Evolutionary conservation across 2,113 vertebrate genomes (phyloP).

Genomic region (Psilopsiagon aymara): DNA sequence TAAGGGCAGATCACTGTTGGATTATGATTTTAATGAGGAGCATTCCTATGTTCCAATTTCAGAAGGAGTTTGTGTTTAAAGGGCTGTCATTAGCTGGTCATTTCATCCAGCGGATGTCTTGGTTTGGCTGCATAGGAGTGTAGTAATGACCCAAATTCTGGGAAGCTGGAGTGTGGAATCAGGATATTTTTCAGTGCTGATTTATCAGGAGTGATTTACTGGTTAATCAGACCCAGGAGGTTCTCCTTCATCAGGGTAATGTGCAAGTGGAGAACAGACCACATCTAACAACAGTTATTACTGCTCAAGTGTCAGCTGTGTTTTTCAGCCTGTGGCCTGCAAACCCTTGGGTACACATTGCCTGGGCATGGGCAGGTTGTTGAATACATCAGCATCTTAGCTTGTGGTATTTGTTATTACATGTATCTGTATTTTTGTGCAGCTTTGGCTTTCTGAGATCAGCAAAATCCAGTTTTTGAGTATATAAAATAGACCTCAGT

Average conservation of each 20-base stretch:
- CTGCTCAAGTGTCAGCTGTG: not conserved
- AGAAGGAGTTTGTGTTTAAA: not conserved
- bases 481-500: not conserved
- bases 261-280: not conserved
- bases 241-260: not conserved
- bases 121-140: not conserved
- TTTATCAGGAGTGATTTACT: not conserved
- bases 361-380: not conserved
- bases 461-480: not conserved
- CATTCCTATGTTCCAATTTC: not conserved
- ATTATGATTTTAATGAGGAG: not conserved
- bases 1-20: not conserved
- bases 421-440: accelerated
- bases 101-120: not conserved
- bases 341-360: accelerated
- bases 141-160: not conserved
- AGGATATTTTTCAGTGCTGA: not conserved
- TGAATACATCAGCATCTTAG: not conserved
- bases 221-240: not conserved
- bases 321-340: not conserved
- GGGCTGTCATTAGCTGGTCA: not conserved
- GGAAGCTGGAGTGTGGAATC: not conserved
- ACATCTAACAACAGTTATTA: not conserved
- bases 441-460: not conserved
- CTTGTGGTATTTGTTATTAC: accelerated